Base-by-base conservation (phyloP, 2,113 vertebrate species). In the Hiodon tergisus region DNA sequence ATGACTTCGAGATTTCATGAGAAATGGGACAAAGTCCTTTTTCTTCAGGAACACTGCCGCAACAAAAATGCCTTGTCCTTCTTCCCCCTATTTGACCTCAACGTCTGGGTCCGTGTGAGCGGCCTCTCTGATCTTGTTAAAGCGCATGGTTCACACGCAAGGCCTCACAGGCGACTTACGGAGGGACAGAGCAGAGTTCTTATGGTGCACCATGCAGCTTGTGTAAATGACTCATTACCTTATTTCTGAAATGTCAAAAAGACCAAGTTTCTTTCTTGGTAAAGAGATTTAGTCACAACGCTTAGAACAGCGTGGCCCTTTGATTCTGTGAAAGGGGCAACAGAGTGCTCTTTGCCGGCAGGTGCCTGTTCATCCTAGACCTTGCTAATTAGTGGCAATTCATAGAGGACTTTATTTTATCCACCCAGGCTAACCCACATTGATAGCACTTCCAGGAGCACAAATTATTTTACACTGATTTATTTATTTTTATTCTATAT, bases 181-280 rank as follows among this genome's bases (percentile, higher is more conserved):
- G 52, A 50, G 8, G 7, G 31, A 75, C 54, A 55, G 59, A 60
- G 47, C 54, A 13, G n/a, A 6, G 3, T 63, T 31, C 78, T 46
- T 73, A 31, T 74, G 53, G 67, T 57, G 55, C 47, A 47, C 47
- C 71, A 53, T 47, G 50, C 67, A 51, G 71, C 66, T 74, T 68
- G 61, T 62, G 16, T 60, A 51, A 74, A 76, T 6, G 59, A 70
- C 67, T 79, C 78, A 73, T 76, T 77, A 77, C 61, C 67, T 63
- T 71, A 50, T 47, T 52, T 67, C 11, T 63, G 51, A 63, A 52
- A 47, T 16, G 60, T n/a, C 31, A n/a, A 46, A 77, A 16, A 46
- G 63, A 67, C 50, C 13, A n/a, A 51, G 11, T n/a, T 13, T 47
- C n/a, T 31, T 57, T 69, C 66, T 55, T 31, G 6, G 58, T 6